phyloP scores from a whole-genome alignment of 2,113 vertebrate species.

The Chloropsis hardwickii region DNA sequence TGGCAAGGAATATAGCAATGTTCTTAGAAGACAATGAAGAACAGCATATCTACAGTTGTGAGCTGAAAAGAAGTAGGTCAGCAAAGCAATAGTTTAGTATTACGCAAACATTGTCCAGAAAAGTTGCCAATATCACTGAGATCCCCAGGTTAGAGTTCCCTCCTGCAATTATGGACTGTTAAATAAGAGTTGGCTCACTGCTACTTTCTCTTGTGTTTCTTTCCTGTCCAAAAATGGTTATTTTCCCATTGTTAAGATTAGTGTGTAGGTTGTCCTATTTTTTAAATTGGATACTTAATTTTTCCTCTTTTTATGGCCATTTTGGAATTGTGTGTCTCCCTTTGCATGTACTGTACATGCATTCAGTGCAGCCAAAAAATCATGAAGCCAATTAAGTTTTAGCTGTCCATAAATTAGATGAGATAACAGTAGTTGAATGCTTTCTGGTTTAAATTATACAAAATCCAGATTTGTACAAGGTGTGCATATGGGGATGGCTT shows the following conservation, averaged over 20 bases:
- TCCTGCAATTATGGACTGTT: background rate
- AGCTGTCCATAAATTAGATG: slow-evolving; percentile 63
- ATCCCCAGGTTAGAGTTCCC: background rate
- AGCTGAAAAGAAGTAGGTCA: slow-evolving; percentile 20
- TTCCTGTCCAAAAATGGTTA: background rate
- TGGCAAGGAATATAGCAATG: background rate
- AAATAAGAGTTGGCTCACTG: slow-evolving; percentile 20
- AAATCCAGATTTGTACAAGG: slow-evolving; percentile 48
- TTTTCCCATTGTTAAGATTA: slow-evolving; percentile 12
- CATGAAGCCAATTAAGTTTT: slow-evolving; percentile 50
- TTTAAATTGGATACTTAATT: slow-evolving; percentile 42
- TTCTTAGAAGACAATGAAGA: background rate
- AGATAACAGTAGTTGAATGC: slow-evolving; percentile 52
- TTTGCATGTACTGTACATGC: slow-evolving; percentile 15
- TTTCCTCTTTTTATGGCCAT: slow-evolving; percentile 46
- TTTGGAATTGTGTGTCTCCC: slow-evolving; percentile 38
- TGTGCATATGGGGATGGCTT: slow-evolving; percentile 49
- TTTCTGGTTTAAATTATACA: slow-evolving; percentile 55
- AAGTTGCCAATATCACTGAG: slow-evolving; percentile 29
- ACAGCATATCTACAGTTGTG: slow-evolving; percentile 22
- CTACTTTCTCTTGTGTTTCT: background rate
- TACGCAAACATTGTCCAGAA: background rate
- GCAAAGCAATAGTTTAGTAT: slow-evolving; percentile 14
- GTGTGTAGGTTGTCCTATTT: slow-evolving; percentile 44
- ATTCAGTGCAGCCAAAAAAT: slow-evolving; percentile 58